Evolutionary conservation across 2,888 invertebrate species (phyloP), one percentile per base, ranked within the genome.

Genomic region (Acronicta aceris): DNA sequence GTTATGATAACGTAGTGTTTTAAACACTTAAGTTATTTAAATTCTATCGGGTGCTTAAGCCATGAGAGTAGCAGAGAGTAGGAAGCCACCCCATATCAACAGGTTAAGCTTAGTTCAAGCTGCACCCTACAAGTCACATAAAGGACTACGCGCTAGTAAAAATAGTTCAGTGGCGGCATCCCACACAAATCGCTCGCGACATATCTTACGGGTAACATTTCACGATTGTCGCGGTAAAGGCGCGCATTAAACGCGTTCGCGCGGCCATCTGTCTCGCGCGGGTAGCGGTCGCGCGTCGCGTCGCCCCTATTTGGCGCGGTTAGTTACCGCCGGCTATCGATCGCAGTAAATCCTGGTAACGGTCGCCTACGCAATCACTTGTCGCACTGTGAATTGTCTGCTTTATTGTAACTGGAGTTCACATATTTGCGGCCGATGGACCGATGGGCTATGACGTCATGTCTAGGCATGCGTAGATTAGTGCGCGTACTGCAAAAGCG

Each of bases 291-390:
- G 54, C 46, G 51, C 36, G 59, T 56, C 61, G 53, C 59, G 59
- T 60, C 61, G 52, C 59, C 83, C 84, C 59, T 78, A 83, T 81
- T 82, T 81, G 84, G 85, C 66, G 62, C 67, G 63, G 78, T 77
- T 84, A 80, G 81, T 80, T 79, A 74, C 76, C 65, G 66, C 71
- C 63, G 62, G 42, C 65, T 81, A 85, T 84, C 84, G 81, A 79
- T 79, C 65, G 81, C 82, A 80, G 78, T 87, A 85, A 86, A 83
- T 86, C 76, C 74, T 74, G 59, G 65, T 83, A 82, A 79, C 83
- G 78, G 84, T 77, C 69, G 75, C 74, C 75, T 59, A 61, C 75
- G 79, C 79, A 74, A 74, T 81, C 83, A 83, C 79, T 79, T 70
- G 70, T 72, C 71, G 77, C 64, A 66, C 63, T 65, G 74, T 78